phyloP scores from a whole-genome alignment of 2,888 invertebrate species.

The Agrochola lota region DNA sequence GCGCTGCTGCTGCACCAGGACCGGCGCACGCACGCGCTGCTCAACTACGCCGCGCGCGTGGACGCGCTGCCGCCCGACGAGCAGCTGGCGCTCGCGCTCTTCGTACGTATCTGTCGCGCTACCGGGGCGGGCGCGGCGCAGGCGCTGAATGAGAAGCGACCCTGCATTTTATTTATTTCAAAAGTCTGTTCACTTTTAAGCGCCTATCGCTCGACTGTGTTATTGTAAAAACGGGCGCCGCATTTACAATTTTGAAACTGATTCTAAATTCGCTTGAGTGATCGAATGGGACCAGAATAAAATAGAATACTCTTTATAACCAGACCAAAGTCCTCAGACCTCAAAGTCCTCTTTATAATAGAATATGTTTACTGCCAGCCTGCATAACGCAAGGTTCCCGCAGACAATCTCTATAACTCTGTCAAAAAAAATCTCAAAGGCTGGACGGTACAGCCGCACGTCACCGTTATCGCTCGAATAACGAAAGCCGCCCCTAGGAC shows the following conservation, averaged over 20 bases:
- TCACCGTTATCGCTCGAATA: background rate
- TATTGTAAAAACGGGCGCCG: too few species aligned
- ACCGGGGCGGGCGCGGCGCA: too few species aligned
- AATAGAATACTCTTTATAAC: too few species aligned
- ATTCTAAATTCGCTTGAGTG: too few species aligned
- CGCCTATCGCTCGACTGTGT: background rate
- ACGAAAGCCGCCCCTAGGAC: too few species aligned
- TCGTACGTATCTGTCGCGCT: conserved; percentile 86
- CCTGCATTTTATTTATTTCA: background rate
- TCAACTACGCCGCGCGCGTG: conserved; percentile 96
- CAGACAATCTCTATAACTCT: background rate
- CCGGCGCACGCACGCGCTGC: conserved; percentile 93
- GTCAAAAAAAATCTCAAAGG: background rate
- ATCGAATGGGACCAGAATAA: background rate
- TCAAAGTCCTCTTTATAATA: too few species aligned
- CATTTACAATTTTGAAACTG: background rate
- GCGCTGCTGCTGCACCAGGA: conserved; percentile 97
- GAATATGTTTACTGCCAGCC: too few species aligned
- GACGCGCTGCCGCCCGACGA: conserved; percentile 93
- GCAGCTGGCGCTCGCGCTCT: conserved; percentile 94
- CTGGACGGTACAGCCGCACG: background rate
- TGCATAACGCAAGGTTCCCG: background rate
- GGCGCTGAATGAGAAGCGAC: too few species aligned
- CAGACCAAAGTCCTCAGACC: too few species aligned
- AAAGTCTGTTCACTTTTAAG: background rate